Conservation (phyloP, 2,888 invertebrate species). For the Lepetodrilus schrolli region DNA sequence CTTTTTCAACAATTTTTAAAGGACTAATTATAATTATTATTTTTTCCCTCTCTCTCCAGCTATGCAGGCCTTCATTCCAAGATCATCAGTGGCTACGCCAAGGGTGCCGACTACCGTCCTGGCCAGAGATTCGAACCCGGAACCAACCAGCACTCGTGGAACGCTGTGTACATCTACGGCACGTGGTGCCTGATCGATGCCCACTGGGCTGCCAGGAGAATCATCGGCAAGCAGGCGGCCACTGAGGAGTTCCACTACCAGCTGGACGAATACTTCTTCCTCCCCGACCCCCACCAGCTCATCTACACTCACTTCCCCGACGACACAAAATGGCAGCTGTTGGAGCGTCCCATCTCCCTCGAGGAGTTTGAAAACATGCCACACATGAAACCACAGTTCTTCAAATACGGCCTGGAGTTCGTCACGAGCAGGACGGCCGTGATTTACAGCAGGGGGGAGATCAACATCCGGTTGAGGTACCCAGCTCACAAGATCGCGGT, state of each 20-base stretch:
- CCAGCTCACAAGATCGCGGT: slow-evolving; percentile 70
- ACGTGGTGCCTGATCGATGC: slow-evolving; percentile 75
- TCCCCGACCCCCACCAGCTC: slow-evolving; percentile 74
- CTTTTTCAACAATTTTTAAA: too few relatives aligned
- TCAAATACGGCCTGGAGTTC: slow-evolving; percentile 75
- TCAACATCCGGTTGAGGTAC: slow-evolving; percentile 71
- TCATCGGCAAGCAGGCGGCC: slow-evolving; percentile 74
- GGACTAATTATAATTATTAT: background rate
- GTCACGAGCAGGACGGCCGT: slow-evolving; percentile 74
- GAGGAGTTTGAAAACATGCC: slow-evolving; percentile 75
- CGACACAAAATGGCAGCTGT: slow-evolving; percentile 74
- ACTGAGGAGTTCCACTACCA: slow-evolving; percentile 74
- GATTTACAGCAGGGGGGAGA: slow-evolving; percentile 70
- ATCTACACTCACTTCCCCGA: slow-evolving; percentile 76
- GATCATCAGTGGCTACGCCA: slow-evolving; percentile 75
- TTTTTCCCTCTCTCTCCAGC: slow-evolving; percentile 52
- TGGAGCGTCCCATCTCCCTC: slow-evolving; percentile 68
- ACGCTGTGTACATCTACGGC: slow-evolving; percentile 74
- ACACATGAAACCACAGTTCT: slow-evolving; percentile 76
- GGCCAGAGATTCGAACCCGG: slow-evolving; percentile 74
- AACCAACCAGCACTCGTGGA: slow-evolving; percentile 75
- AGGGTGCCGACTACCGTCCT: slow-evolving; percentile 75
- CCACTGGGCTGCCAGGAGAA: slow-evolving; percentile 75
- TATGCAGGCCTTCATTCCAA: slow-evolving; percentile 75
- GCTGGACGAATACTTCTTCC: slow-evolving; percentile 75